Evolutionary conservation across 1,140 invertebrate genomes (phyloP), one percentile per base, ranked within the genome.

Genomic region (Nautilus pompilius): DNA sequence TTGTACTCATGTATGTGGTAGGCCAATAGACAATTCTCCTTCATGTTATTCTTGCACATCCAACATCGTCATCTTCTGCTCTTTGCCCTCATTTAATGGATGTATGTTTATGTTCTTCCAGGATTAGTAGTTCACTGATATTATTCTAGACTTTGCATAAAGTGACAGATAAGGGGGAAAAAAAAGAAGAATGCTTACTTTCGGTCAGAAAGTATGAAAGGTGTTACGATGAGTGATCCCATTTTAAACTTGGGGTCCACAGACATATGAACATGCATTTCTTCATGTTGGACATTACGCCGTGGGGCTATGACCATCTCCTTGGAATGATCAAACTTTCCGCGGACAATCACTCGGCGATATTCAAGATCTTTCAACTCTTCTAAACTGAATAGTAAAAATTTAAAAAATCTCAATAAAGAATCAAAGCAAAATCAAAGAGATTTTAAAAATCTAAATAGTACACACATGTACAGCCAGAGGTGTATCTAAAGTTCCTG

Each of bases 231-330:
- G 62, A 77, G 65, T 34, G 60, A 41, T 10, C 73, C 73, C 17
- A 79, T 22, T 26, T 68, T 55, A 3, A 46, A 54, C 20, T 48
- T 71, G 55, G 59, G 58, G 57, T 51, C 58, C 5, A 24, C 48
- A 22, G 48, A 51, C 32, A 29, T n/a, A 15, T 15, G 48, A 15
- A 8, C 26, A 1, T 0, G 10, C 8, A 10, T 24, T 20, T 1
- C 8, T 10, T 49, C 48, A 10, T 49, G n/a, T 20, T 20, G 1
- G 20, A 63, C 29, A 74, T 83, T 81, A 67, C 88, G 87, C 65
- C 92, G 85, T n/a, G 93, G 93, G 1, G 91, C 91, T 68, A 96
- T 86, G 22, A 88, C 83, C 66, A 96, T 83, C 83, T 96, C 93
- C 45, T 70, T 68, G 8, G 73, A 68, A 65, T 86, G 81, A 29